Evolutionary conservation across 2,113 vertebrate species (phyloP).

Genomic region (Cervus canadensis): DNA sequence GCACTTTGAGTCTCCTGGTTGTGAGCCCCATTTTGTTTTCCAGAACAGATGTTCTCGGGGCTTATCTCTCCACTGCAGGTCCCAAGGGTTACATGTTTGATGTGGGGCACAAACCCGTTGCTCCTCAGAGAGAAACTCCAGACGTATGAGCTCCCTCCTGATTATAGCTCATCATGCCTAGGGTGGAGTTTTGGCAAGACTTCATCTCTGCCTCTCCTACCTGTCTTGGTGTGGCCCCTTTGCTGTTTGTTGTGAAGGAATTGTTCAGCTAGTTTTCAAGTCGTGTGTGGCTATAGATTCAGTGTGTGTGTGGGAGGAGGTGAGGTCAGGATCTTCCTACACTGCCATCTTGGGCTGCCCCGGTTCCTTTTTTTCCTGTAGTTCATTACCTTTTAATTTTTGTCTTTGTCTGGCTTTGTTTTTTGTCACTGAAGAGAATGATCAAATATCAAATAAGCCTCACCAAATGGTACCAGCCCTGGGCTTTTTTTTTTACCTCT

Average conservation of each 20-base stretch:
- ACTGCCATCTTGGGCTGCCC: neutral
- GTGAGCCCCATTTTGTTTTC: neutral
- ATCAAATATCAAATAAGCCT: neutral
- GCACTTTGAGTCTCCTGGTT: neutral
- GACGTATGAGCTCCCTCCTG: neutral
- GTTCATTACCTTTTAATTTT: neutral
- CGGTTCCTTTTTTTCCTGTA: neutral
- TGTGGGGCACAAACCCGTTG: neutral
- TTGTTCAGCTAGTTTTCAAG: neutral
- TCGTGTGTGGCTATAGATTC: neutral
- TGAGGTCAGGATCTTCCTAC: neutral
- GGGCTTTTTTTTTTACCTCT: neutral
- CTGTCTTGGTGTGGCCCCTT: neutral
- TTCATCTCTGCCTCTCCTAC: neutral
- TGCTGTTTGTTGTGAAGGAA: neutral
- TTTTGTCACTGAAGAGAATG: neutral
- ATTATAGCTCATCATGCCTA: neutral
- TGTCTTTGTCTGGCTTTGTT: neutral
- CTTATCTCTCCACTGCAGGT: neutral
- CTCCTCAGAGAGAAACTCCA: neutral
- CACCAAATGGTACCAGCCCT: neutral
- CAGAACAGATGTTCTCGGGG: neutral
- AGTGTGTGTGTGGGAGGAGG: neutral
- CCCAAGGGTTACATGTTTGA: neutral
- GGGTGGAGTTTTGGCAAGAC: neutral